A percentile compares a stretch with the other conserved stretches of the same genome.
phyloP scores from a whole-genome alignment of 2,888 invertebrate genomes.

The Erebia palarica region DNA sequence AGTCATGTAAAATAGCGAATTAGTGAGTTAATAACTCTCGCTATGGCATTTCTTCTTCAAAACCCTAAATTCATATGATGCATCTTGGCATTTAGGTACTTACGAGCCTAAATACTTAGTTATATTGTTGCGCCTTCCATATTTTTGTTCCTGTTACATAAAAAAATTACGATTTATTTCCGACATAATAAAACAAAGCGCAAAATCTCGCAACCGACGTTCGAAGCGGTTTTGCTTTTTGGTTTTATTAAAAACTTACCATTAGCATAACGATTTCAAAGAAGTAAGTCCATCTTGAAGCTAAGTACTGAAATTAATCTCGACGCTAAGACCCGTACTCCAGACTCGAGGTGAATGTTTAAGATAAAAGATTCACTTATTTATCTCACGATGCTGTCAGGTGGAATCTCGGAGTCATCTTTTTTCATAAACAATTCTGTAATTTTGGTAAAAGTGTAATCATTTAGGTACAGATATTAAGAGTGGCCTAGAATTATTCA shows the following conservation, averaged over 20 bases:
- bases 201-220: background rate
- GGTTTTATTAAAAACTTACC: conserved; percentile 1
- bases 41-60: background rate
- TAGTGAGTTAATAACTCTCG: background rate
- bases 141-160: no score
- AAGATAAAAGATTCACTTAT: conserved; percentile 31
- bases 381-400: conserved; percentile 28
- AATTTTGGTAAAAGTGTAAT: conserved; percentile 4
- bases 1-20: conserved; percentile 5
- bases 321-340: conserved; percentile 12
- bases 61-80: no score
- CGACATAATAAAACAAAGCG: background rate
- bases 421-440: conserved; percentile 27
- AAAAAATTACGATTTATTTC: no score
- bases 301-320: conserved; percentile 32
- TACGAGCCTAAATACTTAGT: no score
- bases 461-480: background rate
- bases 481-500: no score
- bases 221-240: background rate
- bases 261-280: conserved; percentile 18
- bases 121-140: no score
- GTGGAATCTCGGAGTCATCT: conserved; percentile 27
- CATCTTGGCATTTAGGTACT: no score
- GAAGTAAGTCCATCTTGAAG: conserved; percentile 17
- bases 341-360: conserved; percentile 12